Base-by-base conservation (phyloP, 2,797 vertebrate species). In the Argya squamiceps region DNA sequence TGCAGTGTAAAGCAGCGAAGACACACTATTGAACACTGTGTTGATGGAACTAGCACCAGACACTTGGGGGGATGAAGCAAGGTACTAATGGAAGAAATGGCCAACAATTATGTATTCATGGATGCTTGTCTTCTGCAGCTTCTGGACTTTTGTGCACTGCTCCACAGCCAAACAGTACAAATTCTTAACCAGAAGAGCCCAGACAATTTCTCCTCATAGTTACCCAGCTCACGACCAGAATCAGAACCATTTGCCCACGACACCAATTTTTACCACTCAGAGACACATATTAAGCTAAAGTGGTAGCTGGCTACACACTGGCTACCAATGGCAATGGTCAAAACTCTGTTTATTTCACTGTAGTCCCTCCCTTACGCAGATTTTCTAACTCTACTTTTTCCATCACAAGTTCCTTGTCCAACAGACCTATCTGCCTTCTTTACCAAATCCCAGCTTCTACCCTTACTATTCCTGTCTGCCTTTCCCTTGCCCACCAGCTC, bases 131-230 rank as follows among this genome's bases (percentile, higher is more conserved):
- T n/a, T 70, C 76, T 59, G 9, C 59, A 53, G 1, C 41, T 73
- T 43, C 67, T 84, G 56, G 50, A 84, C 20, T 76, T 77, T 6
- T 18, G 7, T 68, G 46, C 13, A 37, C 12, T 55, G 23, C 41
- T 70, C 77, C 1, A 0, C 20, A 75, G 74, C 14, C 64, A 18
- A 30, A 34, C 4, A 26, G 22, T 7, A 64, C 6, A 58, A 71
- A 71, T 37, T 29, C 67, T 36, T 17, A 71, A 53, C 30, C 11
- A 77, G 36, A 68, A 30, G 2, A 71, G n/a, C 6, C 52, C 3
- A 6, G 36, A 43, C 6, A 60, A n/a, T 32, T 65, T 13, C 52
- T 34, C 34, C 62, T 68, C 1, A 0, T 5, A n/a, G 49, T 24
- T 65, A 55, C 14, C 6, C 0, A 13, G 26, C 47, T 55, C 10